Base-by-base conservation (phyloP, 2,888 invertebrate species). In the Venustoraphidia nigricollis region DNA sequence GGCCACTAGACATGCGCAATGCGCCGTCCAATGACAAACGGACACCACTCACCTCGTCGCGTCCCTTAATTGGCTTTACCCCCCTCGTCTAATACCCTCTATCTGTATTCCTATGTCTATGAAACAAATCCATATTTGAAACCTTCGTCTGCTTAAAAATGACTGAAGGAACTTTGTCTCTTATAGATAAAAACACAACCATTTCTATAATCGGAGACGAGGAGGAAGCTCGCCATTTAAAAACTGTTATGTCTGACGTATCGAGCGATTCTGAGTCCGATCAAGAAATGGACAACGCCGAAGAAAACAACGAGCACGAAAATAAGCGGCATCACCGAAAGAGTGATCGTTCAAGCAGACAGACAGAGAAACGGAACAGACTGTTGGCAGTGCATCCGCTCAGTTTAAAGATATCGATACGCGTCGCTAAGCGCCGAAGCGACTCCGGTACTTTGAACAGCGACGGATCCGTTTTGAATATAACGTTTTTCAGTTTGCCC, bases 301-400 rank as follows among this genome's bases (percentile, higher is more conserved):
- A 45, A 44, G 58, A 58, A 10, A 56, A 59, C 9, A 48, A 47
- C 8, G 48, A 47, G 34, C 71, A 71, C 63, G 71, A 69, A 65
- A 81, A 77, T 60, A 82, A 82, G 57, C 70, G 81, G 41, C 79
- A 81, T 55, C 81, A 81, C 55, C 67, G 77, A 52, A 71, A 71
- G 56, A 60, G 62, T 9, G 63, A 69, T 3, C 76, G 78, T 58
- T 70, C 76, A 1, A 82, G 82, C 58, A 76, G 78, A 51, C 74
- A 77, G 50, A 81, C 81, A 60, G 82, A 82, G 53, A 81, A 79
- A 56, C 77, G 73, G 59, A 77, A 72, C 52, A 76, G 76, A 56
- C 67, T 84, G 3, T 63, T 88, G 4, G 77, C 76, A 57, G 75
- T 76, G 55, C 87, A 89, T 66, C 88, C 90, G 1, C 66, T 89